These are phyloP conservation scores for Ectobius pallidus DNA, from an alignment of 2,888 invertebrate species.

Conservation along the genomic window DNA sequence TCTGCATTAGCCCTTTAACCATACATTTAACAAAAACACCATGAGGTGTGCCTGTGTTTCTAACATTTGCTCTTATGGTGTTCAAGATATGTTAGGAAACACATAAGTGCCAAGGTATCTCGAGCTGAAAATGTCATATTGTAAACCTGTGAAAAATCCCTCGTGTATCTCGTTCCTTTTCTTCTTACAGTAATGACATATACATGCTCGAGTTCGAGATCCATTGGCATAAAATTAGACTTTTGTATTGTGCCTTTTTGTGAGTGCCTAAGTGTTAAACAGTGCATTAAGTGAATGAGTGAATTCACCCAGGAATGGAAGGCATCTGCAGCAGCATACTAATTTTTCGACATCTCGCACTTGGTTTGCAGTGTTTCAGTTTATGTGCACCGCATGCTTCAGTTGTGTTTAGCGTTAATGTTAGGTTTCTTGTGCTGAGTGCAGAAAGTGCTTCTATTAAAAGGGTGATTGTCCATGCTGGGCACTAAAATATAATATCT, in stretches of 20 bases:
- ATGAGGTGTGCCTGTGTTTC: too few relatives aligned
- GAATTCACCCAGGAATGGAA: background rate
- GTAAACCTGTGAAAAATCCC: background rate
- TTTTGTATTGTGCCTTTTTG: background rate
- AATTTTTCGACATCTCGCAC: background rate
- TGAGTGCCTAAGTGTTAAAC: background rate
- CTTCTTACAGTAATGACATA: background rate
- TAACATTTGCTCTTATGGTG: too few relatives aligned
- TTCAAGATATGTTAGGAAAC: too few relatives aligned
- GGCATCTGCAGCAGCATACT: background rate
- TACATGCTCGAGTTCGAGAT: background rate
- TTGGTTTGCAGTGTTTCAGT: background rate
- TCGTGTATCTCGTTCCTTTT: background rate
- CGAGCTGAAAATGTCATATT: background rate
- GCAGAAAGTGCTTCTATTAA: background rate
- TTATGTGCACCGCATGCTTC: background rate
- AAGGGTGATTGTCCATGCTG: background rate
- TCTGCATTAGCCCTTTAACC: too few relatives aligned
- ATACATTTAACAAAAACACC: too few relatives aligned
- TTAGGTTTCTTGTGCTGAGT: conserved; percentile 3
- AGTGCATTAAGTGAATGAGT: conserved; percentile 5
- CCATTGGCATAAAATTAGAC: background rate
- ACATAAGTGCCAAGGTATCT: conserved; percentile 12
- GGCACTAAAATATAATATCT: background rate
- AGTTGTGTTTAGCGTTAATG: conserved; percentile 1